These are phyloP conservation scores for Ennomos quercinarius DNA, from an alignment of 2,888 invertebrate species.

Conservation along the genomic window DNA sequence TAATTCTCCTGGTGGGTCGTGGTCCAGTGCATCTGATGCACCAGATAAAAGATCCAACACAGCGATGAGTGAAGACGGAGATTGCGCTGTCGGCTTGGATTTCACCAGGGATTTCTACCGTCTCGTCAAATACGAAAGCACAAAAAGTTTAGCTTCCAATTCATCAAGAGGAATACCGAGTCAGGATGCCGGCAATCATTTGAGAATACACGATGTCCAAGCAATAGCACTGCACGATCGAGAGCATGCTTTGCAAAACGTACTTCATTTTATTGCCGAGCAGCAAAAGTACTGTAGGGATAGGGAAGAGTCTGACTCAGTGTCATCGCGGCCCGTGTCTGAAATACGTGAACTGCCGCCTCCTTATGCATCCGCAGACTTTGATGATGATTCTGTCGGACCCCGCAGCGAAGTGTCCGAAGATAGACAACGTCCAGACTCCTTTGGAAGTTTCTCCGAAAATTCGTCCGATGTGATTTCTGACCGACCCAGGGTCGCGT, in stretches of 20 bases:
- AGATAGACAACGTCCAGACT: constrained; percentile 77
- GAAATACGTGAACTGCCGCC: constrained; percentile 85
- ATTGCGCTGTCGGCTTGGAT: constrained; percentile 89
- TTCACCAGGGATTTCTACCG: constrained; percentile 93
- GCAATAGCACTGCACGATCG: constrained; percentile 85
- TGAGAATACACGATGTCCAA: constrained; percentile 77
- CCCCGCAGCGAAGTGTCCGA: constrained; percentile 80
- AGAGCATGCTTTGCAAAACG: constrained; percentile 89
- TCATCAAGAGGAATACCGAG: constrained; percentile 88
- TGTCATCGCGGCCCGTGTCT: constrained; percentile 82
- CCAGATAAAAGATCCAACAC: constrained; percentile 90
- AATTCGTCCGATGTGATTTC: constrained; percentile 76
- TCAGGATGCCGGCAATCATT: constrained; percentile 76
- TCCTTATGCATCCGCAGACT: constrained; percentile 79
- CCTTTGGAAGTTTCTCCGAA: constrained; percentile 80
- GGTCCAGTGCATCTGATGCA: constrained; percentile 85
- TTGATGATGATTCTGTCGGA: constrained; percentile 78
- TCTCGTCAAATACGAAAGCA: constrained; percentile 92
- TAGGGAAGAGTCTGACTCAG: constrained; percentile 85
- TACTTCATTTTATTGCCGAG: constrained; percentile 90
- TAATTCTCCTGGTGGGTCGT: constrained; percentile 87
- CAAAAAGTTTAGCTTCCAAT: constrained; percentile 91
- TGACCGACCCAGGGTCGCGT: constrained; percentile 65
- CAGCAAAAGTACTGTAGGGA: constrained; percentile 89
- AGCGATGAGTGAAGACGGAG: constrained; percentile 89